A percentile compares a stretch with the other conserved stretches of the same genome.
Evolutionary conservation across 92 coral and sea anemone genomes (phyloP).

Genomic region (Actinernus sp.): DNA sequence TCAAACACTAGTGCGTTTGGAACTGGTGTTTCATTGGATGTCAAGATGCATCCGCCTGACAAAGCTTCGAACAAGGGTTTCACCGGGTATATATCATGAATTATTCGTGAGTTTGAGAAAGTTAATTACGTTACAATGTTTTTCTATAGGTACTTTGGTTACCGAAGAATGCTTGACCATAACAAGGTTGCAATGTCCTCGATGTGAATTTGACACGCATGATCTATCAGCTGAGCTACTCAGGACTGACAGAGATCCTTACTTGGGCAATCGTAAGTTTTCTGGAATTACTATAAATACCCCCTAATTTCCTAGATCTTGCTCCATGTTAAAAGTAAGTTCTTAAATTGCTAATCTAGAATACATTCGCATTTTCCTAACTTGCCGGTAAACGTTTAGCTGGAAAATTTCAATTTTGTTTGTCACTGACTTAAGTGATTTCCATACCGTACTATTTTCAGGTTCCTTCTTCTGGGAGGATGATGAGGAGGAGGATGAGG

Average conservation of each 20-base stretch:
- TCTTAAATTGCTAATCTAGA: too few species aligned
- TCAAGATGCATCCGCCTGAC: too few species aligned
- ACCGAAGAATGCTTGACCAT: slow-evolving; percentile 7
- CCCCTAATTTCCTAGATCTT: too few species aligned
- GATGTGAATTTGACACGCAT: neutral
- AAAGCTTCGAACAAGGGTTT: too few species aligned
- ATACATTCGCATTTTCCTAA: too few species aligned
- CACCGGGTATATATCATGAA: too few species aligned
- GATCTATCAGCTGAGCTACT: slow-evolving; percentile 10
- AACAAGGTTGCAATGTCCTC: neutral
- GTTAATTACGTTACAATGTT: neutral
- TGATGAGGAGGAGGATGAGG: neutral
- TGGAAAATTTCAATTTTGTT: too few species aligned
- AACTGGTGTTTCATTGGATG: too few species aligned
- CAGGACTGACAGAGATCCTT: slow-evolving; percentile 10
- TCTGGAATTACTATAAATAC: neutral
- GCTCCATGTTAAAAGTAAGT: too few species aligned
- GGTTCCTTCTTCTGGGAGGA: neutral
- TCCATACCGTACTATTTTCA: neutral
- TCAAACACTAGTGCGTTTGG: too few species aligned
- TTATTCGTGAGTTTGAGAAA: too few species aligned
- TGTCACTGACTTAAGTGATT: neutral
- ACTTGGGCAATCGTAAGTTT: slow-evolving; percentile 1
- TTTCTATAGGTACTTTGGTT: slow-evolving; percentile 9
- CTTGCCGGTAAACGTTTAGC: too few species aligned